Base-by-base conservation (phyloP, 2,888 invertebrate genomes). In the Hydropsyche betteni region DNA sequence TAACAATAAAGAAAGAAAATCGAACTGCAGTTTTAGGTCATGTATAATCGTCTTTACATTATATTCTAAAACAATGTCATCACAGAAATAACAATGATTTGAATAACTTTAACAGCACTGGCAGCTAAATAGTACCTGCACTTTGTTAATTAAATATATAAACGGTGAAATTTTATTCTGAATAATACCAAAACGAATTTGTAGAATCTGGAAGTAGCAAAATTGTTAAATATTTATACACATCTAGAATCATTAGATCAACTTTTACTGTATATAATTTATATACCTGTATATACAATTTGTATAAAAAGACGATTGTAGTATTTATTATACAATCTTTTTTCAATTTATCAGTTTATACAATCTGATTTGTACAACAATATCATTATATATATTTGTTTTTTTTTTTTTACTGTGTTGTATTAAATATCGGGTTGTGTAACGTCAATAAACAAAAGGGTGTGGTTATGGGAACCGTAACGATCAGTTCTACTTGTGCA, bases 401-500 rank as follows among this genome's bases (percentile, higher is more conserved):
- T 53, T 7, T 53, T 53, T 55, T 71, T 71, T 24, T 24, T 24
- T 24, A 24, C 24, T 64, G 34, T 64, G 33, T 64, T 34, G 34
- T 16, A 58, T 16, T 24, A 16, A 58, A 58, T 58, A 24, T 24
- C 8, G 14, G 64, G 64, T 64, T 64, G 64, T 69, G 33, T 68
- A n/a, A 36, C 33, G 44, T 68, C 74, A 74, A 74, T 55, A 68
- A 68, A n/a, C 38, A 74, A 69, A 38, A 51, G 2, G 68, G 8
- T 16, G 51, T 69, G 53, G 36, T n/a, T 77, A 64, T 69, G 64
- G 36, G 10, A 44, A 38, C 52, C 44, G 68, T 64, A 16, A 14
- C 51, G 52, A 16, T 33, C 61, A 52, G 14, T 64, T 24, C 14
- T 33, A 68, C 71, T 75, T 77, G 75, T 77, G 77, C 76, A 75